These are phyloP conservation scores for Machaerirhynchus nigripectus DNA, from an alignment of 2,113 vertebrate genomes.

Conservation along the genomic window DNA sequence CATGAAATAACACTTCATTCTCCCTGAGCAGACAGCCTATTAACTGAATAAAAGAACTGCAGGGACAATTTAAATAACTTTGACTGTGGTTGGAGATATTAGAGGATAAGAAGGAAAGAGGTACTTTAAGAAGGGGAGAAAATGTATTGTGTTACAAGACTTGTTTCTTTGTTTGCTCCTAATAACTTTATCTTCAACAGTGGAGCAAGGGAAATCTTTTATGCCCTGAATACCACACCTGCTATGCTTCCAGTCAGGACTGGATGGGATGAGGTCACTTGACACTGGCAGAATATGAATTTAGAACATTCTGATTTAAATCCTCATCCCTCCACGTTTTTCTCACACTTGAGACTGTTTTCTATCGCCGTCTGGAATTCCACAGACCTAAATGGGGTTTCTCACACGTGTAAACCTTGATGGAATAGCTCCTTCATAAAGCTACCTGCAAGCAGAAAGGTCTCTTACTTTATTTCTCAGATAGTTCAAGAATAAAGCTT, in stretches of 20 bases:
- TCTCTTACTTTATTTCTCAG: background rate
- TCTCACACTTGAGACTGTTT: background rate
- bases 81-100: background rate
- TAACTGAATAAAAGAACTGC: background rate
- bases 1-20: background rate
- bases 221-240: background rate
- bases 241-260: background rate
- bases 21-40: background rate
- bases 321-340: background rate
- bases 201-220: background rate
- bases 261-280: background rate
- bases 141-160: background rate
- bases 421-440: background rate
- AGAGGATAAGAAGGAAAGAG: background rate
- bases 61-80: background rate
- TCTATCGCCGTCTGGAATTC: background rate
- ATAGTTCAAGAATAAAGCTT: background rate
- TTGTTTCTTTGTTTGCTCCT: background rate
- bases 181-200: background rate
- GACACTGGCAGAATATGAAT: background rate
- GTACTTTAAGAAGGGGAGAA: background rate
- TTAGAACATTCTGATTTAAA: background rate
- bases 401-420: background rate
- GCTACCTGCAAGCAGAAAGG: background rate
- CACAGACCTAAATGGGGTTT: background rate